Base-by-base conservation (phyloP, 2,888 invertebrate genomes). In the Stenolophus ochropezus region DNA sequence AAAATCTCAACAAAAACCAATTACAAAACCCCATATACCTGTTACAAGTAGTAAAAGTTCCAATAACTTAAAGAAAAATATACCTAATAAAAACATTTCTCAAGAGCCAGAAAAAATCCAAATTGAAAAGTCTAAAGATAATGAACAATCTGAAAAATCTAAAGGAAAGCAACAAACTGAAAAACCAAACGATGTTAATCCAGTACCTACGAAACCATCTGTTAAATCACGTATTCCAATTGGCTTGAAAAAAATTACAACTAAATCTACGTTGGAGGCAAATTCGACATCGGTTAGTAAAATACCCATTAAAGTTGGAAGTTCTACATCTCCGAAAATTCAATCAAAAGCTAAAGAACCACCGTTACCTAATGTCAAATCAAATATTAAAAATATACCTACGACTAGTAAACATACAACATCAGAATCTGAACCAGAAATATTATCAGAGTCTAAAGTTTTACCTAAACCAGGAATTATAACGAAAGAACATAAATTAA, bases 151-250 rank as follows among this genome's bases (percentile, higher is more conserved):
- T 53, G 53, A 18, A 53, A 53, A 53, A 1, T 3, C 16, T 3
- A 23, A 23, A 61, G 23, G 8, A 4, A 23, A 61, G 4, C 4
- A n/a, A 11, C 18, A 53, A 18, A n/a, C 53, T 53, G 53, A 18
- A 53, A 53, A 53, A 1, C 16, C 16, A 1, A 23, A 23, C 18
- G 23, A 20, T 1, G 20, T 20, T 11, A 42, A 11, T 42, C 33
- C 8, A 23, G 16, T 25, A 2, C 23, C 61, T 21, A 49, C 25
- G 23, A 61, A 71, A 79, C 18, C 27, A 16, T 27, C 51, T 53
- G 25, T 25, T 5, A 47, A 20, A 2, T 89, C 89, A 0, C 88
- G 84, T 85, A 89, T 89, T 75, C 89, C 89, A 58, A 85, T 89
- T 81, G 87, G 86, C 1, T 84, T 87, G 51, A 88, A 88, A 84